Percentiles rank a stretch among this genome's conserved stretches.
Evolutionary conservation across 1,140 invertebrate genomes (phyloP).

Genomic region (Drosophila saltans): DNA sequence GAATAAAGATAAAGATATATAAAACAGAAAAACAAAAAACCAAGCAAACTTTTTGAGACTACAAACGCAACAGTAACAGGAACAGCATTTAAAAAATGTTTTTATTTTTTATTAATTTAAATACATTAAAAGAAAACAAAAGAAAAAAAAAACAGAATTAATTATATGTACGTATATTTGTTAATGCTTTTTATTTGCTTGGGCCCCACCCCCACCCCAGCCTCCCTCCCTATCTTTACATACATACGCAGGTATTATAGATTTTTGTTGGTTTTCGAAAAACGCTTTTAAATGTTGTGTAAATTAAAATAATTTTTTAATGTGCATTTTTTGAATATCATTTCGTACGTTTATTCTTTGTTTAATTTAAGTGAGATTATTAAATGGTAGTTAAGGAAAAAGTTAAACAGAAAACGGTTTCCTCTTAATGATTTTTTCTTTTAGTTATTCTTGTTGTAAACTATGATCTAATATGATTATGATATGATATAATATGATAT

Average conservation of each 20-base stretch:
- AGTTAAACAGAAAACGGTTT: neutral
- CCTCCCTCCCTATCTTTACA: neutral
- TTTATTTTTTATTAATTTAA: constrained; percentile 57
- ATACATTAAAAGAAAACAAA: constrained; percentile 11
- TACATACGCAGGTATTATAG: constrained; percentile 56
- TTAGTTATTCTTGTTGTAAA: constrained; percentile 75
- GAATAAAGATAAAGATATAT: neutral
- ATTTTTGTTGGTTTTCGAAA: constrained; percentile 68
- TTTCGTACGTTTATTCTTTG: constrained; percentile 41
- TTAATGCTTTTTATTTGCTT: constrained; percentile 48
- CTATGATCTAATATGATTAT: constrained; percentile 59
- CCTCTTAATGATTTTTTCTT: constrained; percentile 32
- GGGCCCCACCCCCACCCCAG: neutral
- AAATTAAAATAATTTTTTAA: constrained; percentile 42
- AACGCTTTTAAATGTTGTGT: constrained; percentile 57
- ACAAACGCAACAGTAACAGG: constrained; percentile 81
- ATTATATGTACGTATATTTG: constrained; percentile 32
- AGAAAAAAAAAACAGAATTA: constrained; percentile 32
- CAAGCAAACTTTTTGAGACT: constrained; percentile 76
- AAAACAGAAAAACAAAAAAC: constrained; percentile 24
- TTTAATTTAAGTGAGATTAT: constrained; percentile 76
- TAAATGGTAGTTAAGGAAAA: constrained; percentile 41
- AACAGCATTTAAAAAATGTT: constrained; percentile 81
- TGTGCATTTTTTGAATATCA: constrained; percentile 53
- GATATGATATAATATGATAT: constrained; percentile 25